Evolutionary conservation across 2,888 invertebrate species (phyloP).

Genomic region (Prenolepis imparis): DNA sequence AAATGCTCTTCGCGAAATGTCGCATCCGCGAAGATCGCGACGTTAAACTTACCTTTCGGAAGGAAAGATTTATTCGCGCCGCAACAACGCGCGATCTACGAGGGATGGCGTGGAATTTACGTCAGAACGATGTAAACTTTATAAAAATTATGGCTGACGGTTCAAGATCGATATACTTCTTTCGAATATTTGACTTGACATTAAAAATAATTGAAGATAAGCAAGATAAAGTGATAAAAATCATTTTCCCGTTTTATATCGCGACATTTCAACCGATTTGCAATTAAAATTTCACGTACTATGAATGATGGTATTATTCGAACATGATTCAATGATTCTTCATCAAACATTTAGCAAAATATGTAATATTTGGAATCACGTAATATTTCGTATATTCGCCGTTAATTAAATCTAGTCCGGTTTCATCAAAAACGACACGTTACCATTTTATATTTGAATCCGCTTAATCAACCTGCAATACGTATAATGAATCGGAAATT

Average conservation of each 20-base stretch:
- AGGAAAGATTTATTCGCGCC: conserved; percentile 39
- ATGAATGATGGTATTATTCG: neutral
- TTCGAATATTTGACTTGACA: neutral
- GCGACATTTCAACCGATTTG: neutral
- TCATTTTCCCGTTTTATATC: neutral
- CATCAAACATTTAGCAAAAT: neutral
- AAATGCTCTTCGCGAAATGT: conserved; percentile 37
- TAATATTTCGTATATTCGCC: conserved; percentile 17
- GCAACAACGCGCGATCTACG: conserved; percentile 43
- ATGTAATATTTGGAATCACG: neutral
- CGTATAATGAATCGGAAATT: conserved; percentile 24
- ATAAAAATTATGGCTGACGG: conserved; percentile 34
- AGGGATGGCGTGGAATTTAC: conserved; percentile 24
- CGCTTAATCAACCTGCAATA: conserved; percentile 33
- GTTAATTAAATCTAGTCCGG: conserved; percentile 33
- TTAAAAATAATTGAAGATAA: conserved; percentile 1
- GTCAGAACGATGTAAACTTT: conserved; percentile 31
- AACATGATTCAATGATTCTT: neutral
- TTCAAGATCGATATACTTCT: conserved; percentile 17
- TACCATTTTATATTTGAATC: conserved; percentile 8
- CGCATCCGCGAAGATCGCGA: conserved; percentile 25
- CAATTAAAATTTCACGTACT: conserved; percentile 17
- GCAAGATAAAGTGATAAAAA: conserved; percentile 1
- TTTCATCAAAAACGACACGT: neutral
- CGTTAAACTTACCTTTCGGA: conserved; percentile 45